Percentiles rank a stretch among this genome's conserved stretches.
Evolutionary conservation across 2,113 vertebrate species (phyloP).

Genomic region (Anser cygnoides): DNA sequence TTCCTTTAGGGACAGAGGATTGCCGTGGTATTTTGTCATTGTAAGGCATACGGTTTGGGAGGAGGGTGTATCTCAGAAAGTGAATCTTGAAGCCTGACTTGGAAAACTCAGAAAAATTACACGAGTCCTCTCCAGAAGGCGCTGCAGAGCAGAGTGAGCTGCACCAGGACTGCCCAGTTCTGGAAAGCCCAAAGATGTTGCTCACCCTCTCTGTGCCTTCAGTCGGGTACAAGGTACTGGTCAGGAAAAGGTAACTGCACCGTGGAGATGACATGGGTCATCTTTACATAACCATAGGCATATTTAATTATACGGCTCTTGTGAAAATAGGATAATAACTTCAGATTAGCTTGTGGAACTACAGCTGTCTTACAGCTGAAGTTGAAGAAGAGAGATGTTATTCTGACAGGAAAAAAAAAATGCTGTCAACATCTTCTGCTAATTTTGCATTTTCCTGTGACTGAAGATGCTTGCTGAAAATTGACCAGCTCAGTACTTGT

Average conservation of each 20-base stretch:
- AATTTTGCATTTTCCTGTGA: not conserved
- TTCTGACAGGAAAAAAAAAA: not conserved
- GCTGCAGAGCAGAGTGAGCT: not conserved
- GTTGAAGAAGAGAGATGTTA: not conserved
- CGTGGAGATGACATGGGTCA: not conserved
- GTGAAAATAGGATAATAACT: not conserved
- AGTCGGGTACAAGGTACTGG: not conserved
- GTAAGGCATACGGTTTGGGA: not conserved
- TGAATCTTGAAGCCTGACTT: not conserved
- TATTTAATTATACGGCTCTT: not conserved
- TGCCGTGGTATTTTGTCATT: not conserved
- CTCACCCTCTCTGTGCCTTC: not conserved
- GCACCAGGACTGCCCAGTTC: fast-evolving
- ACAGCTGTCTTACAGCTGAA: not conserved
- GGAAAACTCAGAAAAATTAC: not conserved
- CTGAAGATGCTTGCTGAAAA: not conserved
- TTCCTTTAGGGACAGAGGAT: not conserved
- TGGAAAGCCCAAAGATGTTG: not conserved
- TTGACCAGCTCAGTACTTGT: not conserved
- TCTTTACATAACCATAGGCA: not conserved
- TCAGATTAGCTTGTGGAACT: not conserved
- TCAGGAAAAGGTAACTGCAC: not conserved
- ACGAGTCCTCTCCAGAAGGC: not conserved
- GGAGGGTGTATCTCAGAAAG: not conserved
- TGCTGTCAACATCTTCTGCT: not conserved